Evolutionary conservation across 2,113 vertebrate genomes (phyloP).

Genomic region (Sitta europaea): DNA sequence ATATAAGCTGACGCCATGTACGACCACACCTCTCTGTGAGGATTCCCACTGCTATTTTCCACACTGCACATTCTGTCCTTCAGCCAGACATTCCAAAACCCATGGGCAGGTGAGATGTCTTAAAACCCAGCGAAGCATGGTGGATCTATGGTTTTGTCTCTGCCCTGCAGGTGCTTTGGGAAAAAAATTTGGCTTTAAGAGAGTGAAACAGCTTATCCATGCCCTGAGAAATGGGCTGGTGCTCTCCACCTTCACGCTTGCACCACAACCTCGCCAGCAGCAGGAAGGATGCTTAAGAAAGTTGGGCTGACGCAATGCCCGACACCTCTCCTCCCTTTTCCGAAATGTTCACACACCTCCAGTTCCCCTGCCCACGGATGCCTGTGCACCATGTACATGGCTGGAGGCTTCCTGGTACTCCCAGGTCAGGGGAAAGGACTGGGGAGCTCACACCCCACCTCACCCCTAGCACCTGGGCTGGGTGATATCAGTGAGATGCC

Average conservation of each 20-base stretch:
- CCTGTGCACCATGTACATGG: fast-evolving
- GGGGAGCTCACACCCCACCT: background rate
- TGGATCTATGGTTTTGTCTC: background rate
- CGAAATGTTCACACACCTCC: background rate
- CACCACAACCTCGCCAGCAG: background rate
- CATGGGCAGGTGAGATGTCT: background rate
- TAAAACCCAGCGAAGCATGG: background rate
- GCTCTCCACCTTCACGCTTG: background rate
- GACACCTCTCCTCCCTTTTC: background rate
- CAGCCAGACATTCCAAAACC: background rate
- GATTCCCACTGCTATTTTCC: background rate
- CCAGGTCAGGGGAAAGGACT: background rate
- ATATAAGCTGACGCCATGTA: fast-evolving
- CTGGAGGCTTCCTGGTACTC: background rate
- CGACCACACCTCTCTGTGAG: background rate
- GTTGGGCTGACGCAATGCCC: background rate
- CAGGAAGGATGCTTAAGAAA: conserved; percentile 41
- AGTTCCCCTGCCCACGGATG: background rate
- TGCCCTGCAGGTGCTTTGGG: background rate
- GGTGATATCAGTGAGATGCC: background rate
- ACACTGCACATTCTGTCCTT: background rate
- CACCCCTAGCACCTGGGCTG: background rate
- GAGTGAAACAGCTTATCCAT: fast-evolving
- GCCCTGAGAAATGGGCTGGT: fast-evolving
- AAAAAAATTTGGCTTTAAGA: background rate